Base-by-base conservation (phyloP, 92 coral and sea anemone species). In the Phenganax stokvisi region DNA sequence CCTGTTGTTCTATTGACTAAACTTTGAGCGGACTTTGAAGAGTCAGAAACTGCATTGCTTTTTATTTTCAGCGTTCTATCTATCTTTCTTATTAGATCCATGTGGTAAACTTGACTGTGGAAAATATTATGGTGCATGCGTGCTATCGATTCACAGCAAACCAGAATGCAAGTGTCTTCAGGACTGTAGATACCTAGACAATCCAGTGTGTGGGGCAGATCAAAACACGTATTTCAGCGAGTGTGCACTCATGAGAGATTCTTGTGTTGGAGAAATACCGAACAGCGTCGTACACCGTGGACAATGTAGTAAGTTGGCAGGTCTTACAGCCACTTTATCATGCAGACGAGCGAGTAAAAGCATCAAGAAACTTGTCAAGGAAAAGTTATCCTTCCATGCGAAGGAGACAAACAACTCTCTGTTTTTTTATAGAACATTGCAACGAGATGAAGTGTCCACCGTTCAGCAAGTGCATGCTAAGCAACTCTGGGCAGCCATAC, bases 391-490 rank as follows among this genome's bases (percentile, higher is more conserved):
- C 12, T 78, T 83, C 60, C 70, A 77, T 57, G 78, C 85, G 79
- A 85, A 79, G 10, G 28, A 15, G 56, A 47, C 52, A 16, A 20
- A 1, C 31, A 29, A 6, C 47, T 12, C 37, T 56, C 30, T 59
- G 56, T 7, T 51, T 54, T 63, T 30, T 13, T 63, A 9, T n/a
- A 79, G 83, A 65, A 51, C 83, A 79, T 25, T 79, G 83, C 44
- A 6, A 16, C 29, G 30, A 51, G 1, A 6, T 62, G 20, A 13
- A 64, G 9, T 79, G 83, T 53, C 83, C 83, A 44, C 74, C 83
- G 5, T 79, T 62, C 83, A 79, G 83, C 27, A 79, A 79, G 31
- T 79, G 83, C 54, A 79, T 79, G 83, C 52, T 79, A 53, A 79
- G 83, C 47, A 54, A 20, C 56, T 47, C 83, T 8, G 83, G 83